Evolutionary conservation across 2,113 vertebrate genomes (phyloP), one percentile per base, ranked within the genome.

Genomic region (Clupea harengus): DNA sequence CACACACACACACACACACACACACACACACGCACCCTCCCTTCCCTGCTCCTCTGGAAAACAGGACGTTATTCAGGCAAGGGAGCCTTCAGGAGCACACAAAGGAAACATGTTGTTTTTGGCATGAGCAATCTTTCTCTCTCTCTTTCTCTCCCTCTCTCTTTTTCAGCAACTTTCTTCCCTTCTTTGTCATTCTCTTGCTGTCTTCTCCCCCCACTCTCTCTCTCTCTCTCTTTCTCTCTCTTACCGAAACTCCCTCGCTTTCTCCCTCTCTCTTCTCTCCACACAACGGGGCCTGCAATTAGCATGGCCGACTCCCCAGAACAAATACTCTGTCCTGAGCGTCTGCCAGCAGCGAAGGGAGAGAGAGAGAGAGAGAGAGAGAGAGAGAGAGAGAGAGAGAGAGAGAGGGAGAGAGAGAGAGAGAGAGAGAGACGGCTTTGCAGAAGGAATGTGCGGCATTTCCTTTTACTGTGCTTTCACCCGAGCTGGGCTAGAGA

Each of bases 91-190:
- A 72, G 64, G 60, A 72, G 64, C 25, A 32, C 25, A 72, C 83
- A 87, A 88, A 84, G 87, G 87, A 87, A 91, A 90, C 87, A 91
- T 91, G 90, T 91, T 91, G 87, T 83, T 88, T 88, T 89, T 89
- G 90, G 90, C 90, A 87, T 60, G 47, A 87, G 67, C 57, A 67
- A 67, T 67, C 64, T 67, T 28, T 67, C 64, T 67, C 28, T 67
- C n/a, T 28, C 28, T 25, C 81, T 39, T 39, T 39, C 39, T 39
- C 2, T 39, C 39, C 39, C 39, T 39, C 39, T 39, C 39, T 39
- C 39, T 39, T 39, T 39, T 39, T 39, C 39, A 39, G 39, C 81
- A 46, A 17, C 10, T 28, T 11, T 13, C 45, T 25, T 15, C 28
- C 47, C 22, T 9, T 45, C 7, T 64, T 60, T 45, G 44, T 0